phyloP scores from a whole-genome alignment of 2,888 invertebrate species.

The Xestia sexstrigata region DNA sequence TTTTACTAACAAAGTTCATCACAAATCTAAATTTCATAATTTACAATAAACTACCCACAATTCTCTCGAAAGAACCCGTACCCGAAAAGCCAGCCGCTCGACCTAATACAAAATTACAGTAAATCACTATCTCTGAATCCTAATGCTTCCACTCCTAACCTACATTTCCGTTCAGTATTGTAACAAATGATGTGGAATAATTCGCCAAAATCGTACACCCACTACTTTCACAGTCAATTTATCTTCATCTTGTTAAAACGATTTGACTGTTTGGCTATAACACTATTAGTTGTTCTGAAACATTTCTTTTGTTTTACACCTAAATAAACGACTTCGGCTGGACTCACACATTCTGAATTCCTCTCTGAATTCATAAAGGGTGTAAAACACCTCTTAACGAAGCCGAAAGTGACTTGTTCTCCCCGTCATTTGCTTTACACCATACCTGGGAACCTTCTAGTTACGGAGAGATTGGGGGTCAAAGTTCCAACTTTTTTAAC shows the following conservation, averaged over 20 bases:
- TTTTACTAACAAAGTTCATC: not conserved
- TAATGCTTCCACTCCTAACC: not conserved
- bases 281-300: not conserved
- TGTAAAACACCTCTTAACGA: no score
- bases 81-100: not conserved
- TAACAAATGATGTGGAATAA: conserved; percentile 55
- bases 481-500: no score
- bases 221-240: conserved; percentile 70
- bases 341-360: no score
- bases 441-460: no score
- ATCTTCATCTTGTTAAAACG: conserved; percentile 70
- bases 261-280: not conserved
- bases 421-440: no score
- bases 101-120: not conserved
- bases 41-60: not conserved
- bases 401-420: no score
- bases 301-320: not conserved
- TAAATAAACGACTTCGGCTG: not conserved
- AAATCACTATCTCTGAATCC: conserved; percentile 3
- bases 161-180: conserved; percentile 25
- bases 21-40: not conserved
- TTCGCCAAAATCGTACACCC: conserved; percentile 44
- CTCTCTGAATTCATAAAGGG: no score
- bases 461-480: no score
- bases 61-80: no score